These are phyloP conservation scores for Telmatochromis sp. DNA, from an alignment of 2,113 vertebrate species.

Conservation along the genomic window DNA sequence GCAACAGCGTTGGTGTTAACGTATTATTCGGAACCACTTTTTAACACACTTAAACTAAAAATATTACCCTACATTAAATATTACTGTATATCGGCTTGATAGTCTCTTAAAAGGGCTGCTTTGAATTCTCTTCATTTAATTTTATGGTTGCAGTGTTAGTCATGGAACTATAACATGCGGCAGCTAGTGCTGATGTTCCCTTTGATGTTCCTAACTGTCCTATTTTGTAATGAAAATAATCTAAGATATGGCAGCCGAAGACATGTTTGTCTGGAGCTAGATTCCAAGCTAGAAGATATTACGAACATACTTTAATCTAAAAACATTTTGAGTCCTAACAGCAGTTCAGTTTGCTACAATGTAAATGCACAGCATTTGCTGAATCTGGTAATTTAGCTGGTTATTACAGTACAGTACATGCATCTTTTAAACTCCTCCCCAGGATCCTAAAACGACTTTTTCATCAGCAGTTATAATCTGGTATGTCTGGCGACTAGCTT, in stretches of 20 bases:
- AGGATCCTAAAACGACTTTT: neutral
- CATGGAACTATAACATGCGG: neutral
- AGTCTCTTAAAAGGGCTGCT: neutral
- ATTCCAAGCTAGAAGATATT: neutral
- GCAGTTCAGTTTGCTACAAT: neutral
- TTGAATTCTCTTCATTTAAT: neutral
- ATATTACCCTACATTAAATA: neutral
- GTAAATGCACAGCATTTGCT: neutral
- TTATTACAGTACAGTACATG: neutral
- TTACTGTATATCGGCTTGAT: neutral
- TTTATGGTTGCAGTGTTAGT: neutral
- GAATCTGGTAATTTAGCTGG: neutral
- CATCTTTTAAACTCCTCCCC: neutral
- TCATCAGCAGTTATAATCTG: neutral
- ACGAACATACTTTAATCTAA: neutral
- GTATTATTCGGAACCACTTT: neutral
- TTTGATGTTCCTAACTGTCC: neutral
- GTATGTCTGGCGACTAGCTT: neutral
- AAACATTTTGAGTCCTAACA: neutral
- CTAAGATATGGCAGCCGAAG: neutral
- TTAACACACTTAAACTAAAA: neutral
- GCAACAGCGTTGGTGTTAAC: neutral
- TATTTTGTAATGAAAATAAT: neutral
- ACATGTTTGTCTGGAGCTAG: neutral
- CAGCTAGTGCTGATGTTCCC: neutral